Percentiles rank a stretch among this genome's conserved stretches.
Evolutionary conservation across 2,888 invertebrate species (phyloP).

Genomic region (Sesamia inferens): DNA sequence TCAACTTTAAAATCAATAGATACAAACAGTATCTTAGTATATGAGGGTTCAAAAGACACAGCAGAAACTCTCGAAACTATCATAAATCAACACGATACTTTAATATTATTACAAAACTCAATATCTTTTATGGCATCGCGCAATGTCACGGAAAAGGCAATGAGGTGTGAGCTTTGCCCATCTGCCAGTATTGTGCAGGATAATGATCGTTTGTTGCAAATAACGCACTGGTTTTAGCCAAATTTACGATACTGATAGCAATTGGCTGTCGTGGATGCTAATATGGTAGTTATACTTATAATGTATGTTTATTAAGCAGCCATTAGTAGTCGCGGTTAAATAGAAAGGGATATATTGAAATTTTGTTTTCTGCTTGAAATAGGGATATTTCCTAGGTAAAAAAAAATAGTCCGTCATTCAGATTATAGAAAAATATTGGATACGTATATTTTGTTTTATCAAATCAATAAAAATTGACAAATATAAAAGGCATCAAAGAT

Average conservation of each 20-base stretch:
- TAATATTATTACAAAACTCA: conserved; percentile 81
- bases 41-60: conserved; percentile 5
- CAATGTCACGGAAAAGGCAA: conserved; percentile 89
- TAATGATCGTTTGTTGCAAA: conserved; percentile 80
- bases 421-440: too few relatives aligned
- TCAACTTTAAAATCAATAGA: conserved; percentile 5
- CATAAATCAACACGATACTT: conserved; percentile 73
- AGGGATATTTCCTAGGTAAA: too few relatives aligned
- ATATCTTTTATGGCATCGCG: conserved; percentile 85
- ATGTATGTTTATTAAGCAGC: conserved; percentile 46
- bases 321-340: conserved; percentile 46
- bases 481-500: too few relatives aligned
- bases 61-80: conserved; percentile 48
- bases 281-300: conserved; percentile 49
- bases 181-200: conserved; percentile 79
- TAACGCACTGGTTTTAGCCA: conserved; percentile 66
- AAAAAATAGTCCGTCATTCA: too few relatives aligned
- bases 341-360: conserved; percentile 13
- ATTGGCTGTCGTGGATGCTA: conserved; percentile 56
- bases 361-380: conserved; percentile 35
- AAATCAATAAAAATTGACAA: too few relatives aligned
- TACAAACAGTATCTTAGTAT: conserved; percentile 7
- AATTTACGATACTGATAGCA: conserved; percentile 66
- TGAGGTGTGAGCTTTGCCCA: conserved; percentile 85
- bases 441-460: too few relatives aligned